Percentiles rank a stretch among this genome's conserved stretches.
Evolutionary conservation across 2,797 vertebrate genomes (phyloP).

Genomic region (Neomorphus geoffroyi): DNA sequence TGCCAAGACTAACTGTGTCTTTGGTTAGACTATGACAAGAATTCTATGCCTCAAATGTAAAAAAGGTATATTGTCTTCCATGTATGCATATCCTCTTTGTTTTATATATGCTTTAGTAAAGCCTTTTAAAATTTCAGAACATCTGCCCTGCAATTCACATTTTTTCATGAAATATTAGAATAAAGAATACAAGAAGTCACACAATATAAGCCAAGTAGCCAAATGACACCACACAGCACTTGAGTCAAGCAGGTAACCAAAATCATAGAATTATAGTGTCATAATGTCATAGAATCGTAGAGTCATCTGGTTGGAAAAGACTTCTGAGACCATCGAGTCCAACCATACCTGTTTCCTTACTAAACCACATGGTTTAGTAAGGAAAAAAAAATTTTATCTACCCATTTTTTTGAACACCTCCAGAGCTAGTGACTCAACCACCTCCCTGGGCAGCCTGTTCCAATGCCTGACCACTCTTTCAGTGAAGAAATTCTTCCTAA

Average conservation of each 20-base stretch:
- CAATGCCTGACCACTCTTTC: no score
- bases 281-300: no score
- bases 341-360: no score
- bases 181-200: not conserved
- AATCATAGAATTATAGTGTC: no score
- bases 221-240: not conserved
- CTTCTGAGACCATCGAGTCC: no score
- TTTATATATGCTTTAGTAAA: not conserved
- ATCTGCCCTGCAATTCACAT: not conserved
- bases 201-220: not conserved
- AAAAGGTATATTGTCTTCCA: not conserved
- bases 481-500: no score
- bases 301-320: no score
- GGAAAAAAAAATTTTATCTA: no score
- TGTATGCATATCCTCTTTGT: not conserved
- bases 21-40: not conserved
- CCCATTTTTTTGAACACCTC: no score
- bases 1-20: not conserved
- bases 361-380: no score
- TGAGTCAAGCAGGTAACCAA: not conserved
- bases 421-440: no score
- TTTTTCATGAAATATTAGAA: not conserved
- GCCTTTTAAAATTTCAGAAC: not conserved
- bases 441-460: no score
- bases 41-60: not conserved